A percentile compares a stretch with the other conserved stretches of the same genome.
phyloP scores from a whole-genome alignment of 2,888 invertebrate species.

The Erebia aethiops region DNA sequence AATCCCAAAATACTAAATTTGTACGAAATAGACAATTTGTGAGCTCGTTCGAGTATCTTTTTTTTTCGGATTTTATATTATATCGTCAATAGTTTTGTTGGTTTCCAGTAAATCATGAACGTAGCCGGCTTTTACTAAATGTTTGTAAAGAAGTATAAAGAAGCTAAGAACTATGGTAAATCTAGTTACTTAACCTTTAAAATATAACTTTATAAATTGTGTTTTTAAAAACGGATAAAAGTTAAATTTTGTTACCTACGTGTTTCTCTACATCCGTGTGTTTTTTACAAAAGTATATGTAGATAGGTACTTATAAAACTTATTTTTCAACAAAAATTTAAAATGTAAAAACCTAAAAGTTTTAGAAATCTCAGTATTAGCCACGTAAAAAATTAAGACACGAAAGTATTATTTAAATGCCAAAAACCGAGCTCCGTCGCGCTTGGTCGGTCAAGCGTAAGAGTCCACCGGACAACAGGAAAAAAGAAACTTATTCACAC shows the following conservation, averaged over 20 bases:
- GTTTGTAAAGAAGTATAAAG: too few species aligned
- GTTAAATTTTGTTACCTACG: too few species aligned
- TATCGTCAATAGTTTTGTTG: too few species aligned
- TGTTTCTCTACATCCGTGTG: too few species aligned
- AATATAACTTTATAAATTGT: too few species aligned
- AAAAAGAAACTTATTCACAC: slow-evolving; percentile 55
- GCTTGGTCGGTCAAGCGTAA: slow-evolving; percentile 51
- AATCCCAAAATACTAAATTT: background rate
- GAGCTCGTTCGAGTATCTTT: too few species aligned
- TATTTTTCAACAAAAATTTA: background rate
- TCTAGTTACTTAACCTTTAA: too few species aligned
- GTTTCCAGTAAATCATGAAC: too few species aligned
- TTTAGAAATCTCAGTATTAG: slow-evolving; percentile 19
- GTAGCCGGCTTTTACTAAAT: too few species aligned
- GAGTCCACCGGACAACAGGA: slow-evolving; percentile 55
- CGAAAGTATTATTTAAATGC: slow-evolving; percentile 48
- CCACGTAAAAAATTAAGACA: slow-evolving; percentile 32
- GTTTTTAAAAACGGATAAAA: too few species aligned
- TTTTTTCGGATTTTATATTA: too few species aligned
- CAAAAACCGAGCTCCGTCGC: slow-evolving; percentile 62
- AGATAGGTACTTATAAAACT: background rate
- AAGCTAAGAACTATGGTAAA: too few species aligned
- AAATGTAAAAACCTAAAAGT: background rate
- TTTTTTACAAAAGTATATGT: background rate
- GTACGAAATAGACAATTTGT: background rate